Evolutionary conservation across 2,797 vertebrate genomes (phyloP), one percentile per base, ranked within the genome.

Genomic region (Takifugu rubripes): DNA sequence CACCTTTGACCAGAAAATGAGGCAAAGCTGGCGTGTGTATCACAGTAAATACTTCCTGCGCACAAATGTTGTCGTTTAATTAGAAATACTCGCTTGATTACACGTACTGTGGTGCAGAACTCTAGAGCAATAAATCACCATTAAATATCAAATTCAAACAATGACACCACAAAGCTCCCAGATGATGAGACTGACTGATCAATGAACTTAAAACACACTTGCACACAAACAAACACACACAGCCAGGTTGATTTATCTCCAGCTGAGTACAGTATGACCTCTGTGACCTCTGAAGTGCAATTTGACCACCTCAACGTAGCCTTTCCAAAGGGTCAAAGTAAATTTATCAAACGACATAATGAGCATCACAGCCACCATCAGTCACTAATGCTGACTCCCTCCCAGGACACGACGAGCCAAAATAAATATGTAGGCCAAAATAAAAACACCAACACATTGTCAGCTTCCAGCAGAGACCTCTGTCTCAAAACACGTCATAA

Each of bases 311-410:
- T 46, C 61, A 70, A 31, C 60, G 24, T 67, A 70, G 77, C 82
- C 77, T 75, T 58, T 51, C 61, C 40, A 25, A 58, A 51, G 64
- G 69, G 66, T 75, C 65, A 50, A 3, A 50, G 69, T 55, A 81
- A 72, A 86, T 85, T 83, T 82, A 82, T 86, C 85, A 86, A 86
- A 79, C 71, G 71, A 61, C 76, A 78, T 83, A 84, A 87, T 79
- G 74, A 84, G 74, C 54, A 73, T 79, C 79, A 74, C 74, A 77
- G 31, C 62, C 53, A 33, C 60, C 64, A 79, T 84, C 75, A 44
- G 56, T 83, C 79, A 66, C 60, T 49, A 63, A 63, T 55, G 64
- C 64, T 56, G 57, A 24, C 21, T 67, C 52, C 50, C 60, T 67
- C 57, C 5, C 26, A 26, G 46, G 67, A 24, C 11, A 21, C n/a